phyloP scores from a whole-genome alignment of 1,140 invertebrate genomes.

The Brachionus calyciflorus region DNA sequence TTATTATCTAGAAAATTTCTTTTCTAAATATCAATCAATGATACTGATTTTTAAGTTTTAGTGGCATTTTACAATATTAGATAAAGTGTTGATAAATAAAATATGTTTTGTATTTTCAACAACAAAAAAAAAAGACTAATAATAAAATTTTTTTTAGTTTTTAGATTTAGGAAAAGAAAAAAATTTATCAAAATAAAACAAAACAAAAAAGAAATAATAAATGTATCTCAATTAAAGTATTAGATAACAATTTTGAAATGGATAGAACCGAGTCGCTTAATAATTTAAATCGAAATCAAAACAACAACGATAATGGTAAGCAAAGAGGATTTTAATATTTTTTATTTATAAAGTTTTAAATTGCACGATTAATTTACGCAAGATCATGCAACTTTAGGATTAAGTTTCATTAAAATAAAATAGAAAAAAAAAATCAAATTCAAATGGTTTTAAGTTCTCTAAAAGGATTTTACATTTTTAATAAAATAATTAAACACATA shows the following conservation, averaged over 20 bases:
- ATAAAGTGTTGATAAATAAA: slow-evolving; percentile 34
- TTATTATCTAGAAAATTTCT: neutral
- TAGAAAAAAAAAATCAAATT: too few species aligned
- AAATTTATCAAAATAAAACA: too few species aligned
- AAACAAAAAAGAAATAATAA: too few species aligned
- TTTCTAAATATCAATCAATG: slow-evolving; percentile 22
- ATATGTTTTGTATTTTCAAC: too few species aligned
- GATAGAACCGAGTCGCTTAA: slow-evolving; percentile 29
- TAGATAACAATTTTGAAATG: neutral
- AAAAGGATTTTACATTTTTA: slow-evolving; percentile 29
- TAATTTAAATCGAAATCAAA: slow-evolving; percentile 35
- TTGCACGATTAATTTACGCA: slow-evolving; percentile 39
- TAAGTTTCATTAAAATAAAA: slow-evolving; percentile 35
- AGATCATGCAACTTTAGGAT: slow-evolving; percentile 29
- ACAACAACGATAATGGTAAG: slow-evolving; percentile 42
- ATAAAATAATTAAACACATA: slow-evolving; percentile 41
- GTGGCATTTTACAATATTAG: slow-evolving; percentile 37
- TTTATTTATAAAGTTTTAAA: slow-evolving; percentile 1
- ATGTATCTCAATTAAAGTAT: too few species aligned
- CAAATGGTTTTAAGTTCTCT: neutral
- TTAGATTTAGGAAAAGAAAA: too few species aligned
- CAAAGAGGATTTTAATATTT: neutral
- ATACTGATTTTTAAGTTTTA: neutral
- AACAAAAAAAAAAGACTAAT: neutral
- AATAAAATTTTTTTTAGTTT: neutral